phyloP scores from a whole-genome alignment of 2,113 vertebrate genomes.

The Rattus norvegicus region DNA sequence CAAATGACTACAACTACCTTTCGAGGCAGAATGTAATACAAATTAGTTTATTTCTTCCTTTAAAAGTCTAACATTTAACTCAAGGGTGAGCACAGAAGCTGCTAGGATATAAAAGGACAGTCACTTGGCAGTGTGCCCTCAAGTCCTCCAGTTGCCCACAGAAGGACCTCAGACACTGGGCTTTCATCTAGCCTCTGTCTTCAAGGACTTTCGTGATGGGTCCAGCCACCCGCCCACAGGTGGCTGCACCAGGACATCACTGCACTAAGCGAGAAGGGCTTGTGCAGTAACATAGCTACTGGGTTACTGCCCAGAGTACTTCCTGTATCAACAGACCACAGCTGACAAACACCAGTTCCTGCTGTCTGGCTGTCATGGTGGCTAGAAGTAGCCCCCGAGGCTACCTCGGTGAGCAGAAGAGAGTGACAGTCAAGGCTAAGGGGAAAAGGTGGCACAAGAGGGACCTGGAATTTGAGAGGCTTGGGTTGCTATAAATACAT shows the following conservation, averaged over 20 bases:
- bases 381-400: background rate
- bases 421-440: background rate
- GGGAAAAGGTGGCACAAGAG: background rate
- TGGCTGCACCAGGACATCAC: background rate
- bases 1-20: background rate
- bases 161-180: background rate
- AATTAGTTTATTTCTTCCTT: conserved; percentile 83
- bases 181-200: background rate
- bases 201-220: background rate
- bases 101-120: background rate
- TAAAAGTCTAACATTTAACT: conserved; percentile 31
- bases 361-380: background rate
- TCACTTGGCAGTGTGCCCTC: background rate
- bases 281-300: background rate
- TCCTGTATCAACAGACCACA: background rate
- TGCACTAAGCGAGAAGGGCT: background rate
- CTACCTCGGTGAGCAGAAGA: background rate
- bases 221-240: background rate
- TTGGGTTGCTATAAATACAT: conserved; percentile 43
- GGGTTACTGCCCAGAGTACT: conserved; percentile 32
- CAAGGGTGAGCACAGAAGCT: conserved; percentile 53
- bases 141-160: background rate
- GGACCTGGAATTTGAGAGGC: background rate
- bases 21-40: conserved; percentile 64
- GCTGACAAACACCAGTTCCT: background rate